A percentile compares a stretch with the other conserved stretches of the same genome.
Evolutionary conservation across 2,797 vertebrate species (phyloP).

Genomic region (Crocidura indochinensis): DNA sequence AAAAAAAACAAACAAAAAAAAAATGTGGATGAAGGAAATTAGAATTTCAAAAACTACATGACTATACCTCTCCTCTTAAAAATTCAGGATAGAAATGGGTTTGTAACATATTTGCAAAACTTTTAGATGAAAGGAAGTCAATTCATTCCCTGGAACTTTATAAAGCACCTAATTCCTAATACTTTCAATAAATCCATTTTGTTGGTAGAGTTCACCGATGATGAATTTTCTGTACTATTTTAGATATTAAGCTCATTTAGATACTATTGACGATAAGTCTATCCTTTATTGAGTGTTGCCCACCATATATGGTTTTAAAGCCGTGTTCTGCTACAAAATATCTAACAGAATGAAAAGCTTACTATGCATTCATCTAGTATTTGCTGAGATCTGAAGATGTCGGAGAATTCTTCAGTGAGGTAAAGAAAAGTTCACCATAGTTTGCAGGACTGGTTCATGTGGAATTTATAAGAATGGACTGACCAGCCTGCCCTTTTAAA

Average conservation of each 20-base stretch:
- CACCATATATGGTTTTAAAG: neutral
- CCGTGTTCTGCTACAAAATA: neutral
- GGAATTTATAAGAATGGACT: constrained; percentile 76
- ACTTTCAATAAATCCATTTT: neutral
- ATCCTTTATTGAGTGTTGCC: constrained; percentile 7
- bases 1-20: no score
- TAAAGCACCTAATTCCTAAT: neutral
- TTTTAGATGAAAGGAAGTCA: constrained; percentile 20
- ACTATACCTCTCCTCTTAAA: neutral
- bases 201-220: neutral
- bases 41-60: neutral
- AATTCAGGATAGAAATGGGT: constrained; percentile 5
- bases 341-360: constrained; percentile 49
- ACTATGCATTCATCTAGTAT: constrained; percentile 42
- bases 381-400: constrained; percentile 67
- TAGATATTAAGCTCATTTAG: constrained; percentile 32
- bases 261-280: neutral
- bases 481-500: constrained; percentile 80
- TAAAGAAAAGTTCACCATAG: constrained; percentile 81
- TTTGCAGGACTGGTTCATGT: constrained; percentile 77
- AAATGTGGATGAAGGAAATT: no score
- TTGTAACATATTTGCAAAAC: constrained; percentile 3
- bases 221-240: constrained; percentile 40
- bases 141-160: neutral
- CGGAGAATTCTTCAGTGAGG: constrained; percentile 80